Conservation (phyloP, 2,888 invertebrate genomes). For the Agrilus biguttatus region DNA sequence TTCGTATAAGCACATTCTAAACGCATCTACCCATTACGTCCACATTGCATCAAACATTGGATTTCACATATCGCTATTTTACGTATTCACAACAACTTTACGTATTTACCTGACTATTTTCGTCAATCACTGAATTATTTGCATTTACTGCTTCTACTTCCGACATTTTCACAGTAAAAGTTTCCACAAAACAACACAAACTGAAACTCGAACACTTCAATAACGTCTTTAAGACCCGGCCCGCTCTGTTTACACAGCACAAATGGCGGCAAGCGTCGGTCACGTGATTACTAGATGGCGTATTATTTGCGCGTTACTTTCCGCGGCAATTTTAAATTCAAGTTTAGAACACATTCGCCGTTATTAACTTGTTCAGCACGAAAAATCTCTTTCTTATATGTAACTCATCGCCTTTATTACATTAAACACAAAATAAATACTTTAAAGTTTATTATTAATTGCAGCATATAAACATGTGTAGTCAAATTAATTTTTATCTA, state of each 20-base stretch:
- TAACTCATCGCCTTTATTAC: too few species aligned
- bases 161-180: slow-evolving; percentile 27
- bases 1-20: slow-evolving; percentile 25
- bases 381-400: too few species aligned
- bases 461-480: too few species aligned
- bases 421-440: too few species aligned
- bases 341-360: neutral
- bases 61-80: too few species aligned
- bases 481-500: too few species aligned
- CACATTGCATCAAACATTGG: slow-evolving; percentile 22
- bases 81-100: slow-evolving; percentile 6
- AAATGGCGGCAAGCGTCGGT: slow-evolving; percentile 50
- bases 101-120: slow-evolving; percentile 26
- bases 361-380: neutral
- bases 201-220: slow-evolving; percentile 25
- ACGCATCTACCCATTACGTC: slow-evolving; percentile 25
- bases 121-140: slow-evolving; percentile 27
- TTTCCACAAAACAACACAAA: slow-evolving; percentile 23
- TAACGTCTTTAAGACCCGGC: slow-evolving; percentile 33
- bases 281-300: slow-evolving; percentile 32
- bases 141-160: slow-evolving; percentile 29
- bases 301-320: slow-evolving; percentile 17
- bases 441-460: too few species aligned
- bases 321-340: slow-evolving; percentile 19
- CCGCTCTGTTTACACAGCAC: slow-evolving; percentile 44